These are phyloP conservation scores for Pycnonotus jocosus DNA, from an alignment of 2,113 vertebrate genomes.

Conservation along the genomic window DNA sequence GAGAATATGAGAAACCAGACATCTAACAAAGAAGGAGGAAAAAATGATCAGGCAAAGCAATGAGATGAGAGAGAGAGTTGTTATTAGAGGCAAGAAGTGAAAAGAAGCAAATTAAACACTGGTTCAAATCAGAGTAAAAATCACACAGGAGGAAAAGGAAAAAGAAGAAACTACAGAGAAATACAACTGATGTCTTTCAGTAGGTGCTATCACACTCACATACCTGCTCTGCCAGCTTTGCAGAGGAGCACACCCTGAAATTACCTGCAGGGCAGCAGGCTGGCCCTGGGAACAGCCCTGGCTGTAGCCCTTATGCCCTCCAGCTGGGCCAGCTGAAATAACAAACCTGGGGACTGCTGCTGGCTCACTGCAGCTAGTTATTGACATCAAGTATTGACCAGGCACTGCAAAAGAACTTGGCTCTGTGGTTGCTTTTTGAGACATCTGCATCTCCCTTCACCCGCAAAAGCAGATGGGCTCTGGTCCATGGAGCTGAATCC, in stretches of 20 bases:
- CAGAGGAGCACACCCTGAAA: neutral
- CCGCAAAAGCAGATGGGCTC: neutral
- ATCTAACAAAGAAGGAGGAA: neutral
- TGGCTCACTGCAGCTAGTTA: neutral
- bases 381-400: neutral
- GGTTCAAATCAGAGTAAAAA: slow-evolving; percentile 38
- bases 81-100: neutral
- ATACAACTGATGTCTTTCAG: neutral
- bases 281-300: neutral
- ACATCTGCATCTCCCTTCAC: neutral
- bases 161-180: neutral
- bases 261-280: neutral
- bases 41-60: neutral
- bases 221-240: neutral
- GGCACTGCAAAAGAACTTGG: neutral
- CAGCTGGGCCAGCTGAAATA: neutral
- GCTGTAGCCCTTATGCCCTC: neutral
- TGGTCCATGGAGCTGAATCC: neutral
- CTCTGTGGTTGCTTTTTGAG: neutral
- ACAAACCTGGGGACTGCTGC: neutral
- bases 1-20: neutral
- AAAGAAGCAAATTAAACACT: slow-evolving; percentile 40
- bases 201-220: neutral
- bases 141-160: neutral
- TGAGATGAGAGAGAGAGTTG: neutral